phyloP scores from a whole-genome alignment of 1,140 invertebrate species.

The Teleogryllus occipitalis region DNA sequence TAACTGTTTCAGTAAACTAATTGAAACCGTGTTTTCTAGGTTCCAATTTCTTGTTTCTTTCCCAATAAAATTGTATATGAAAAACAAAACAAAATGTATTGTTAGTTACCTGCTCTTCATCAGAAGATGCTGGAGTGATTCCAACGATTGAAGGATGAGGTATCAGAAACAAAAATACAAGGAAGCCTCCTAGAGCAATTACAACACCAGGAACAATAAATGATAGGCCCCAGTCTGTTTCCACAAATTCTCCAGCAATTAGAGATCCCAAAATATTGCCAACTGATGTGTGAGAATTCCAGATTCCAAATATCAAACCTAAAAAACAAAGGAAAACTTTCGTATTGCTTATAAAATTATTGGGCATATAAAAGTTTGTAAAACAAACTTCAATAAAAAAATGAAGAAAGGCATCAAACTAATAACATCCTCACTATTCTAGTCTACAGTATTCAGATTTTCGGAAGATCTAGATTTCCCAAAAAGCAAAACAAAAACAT shows the following conservation, averaged over 20 bases:
- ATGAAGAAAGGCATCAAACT: too few relatives aligned
- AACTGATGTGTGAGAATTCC: slow-evolving; percentile 93
- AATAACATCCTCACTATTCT: too few relatives aligned
- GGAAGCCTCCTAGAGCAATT: slow-evolving; percentile 64
- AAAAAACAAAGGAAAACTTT: slow-evolving; percentile 30
- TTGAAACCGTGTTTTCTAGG: too few relatives aligned
- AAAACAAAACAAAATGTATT: not conserved
- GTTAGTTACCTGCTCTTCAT: not conserved
- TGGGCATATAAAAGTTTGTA: too few relatives aligned
- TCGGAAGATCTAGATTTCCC: too few relatives aligned
- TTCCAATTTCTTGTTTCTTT: too few relatives aligned
- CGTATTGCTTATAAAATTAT: too few relatives aligned
- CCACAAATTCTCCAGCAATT: slow-evolving; percentile 56
- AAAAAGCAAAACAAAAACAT: too few relatives aligned
- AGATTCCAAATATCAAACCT: slow-evolving; percentile 91
- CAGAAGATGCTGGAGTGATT: not conserved
- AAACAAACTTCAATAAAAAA: too few relatives aligned
- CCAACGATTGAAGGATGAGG: slow-evolving; percentile 64
- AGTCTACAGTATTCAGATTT: too few relatives aligned
- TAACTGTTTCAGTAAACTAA: too few relatives aligned
- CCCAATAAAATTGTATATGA: too few relatives aligned
- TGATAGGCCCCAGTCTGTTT: slow-evolving; percentile 79
- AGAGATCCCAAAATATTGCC: slow-evolving; percentile 82
- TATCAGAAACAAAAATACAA: slow-evolving; percentile 81
- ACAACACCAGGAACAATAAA: slow-evolving; percentile 88